Evolutionary conservation across 2,797 vertebrate genomes (phyloP).

Genomic region (Channallabes apus): DNA sequence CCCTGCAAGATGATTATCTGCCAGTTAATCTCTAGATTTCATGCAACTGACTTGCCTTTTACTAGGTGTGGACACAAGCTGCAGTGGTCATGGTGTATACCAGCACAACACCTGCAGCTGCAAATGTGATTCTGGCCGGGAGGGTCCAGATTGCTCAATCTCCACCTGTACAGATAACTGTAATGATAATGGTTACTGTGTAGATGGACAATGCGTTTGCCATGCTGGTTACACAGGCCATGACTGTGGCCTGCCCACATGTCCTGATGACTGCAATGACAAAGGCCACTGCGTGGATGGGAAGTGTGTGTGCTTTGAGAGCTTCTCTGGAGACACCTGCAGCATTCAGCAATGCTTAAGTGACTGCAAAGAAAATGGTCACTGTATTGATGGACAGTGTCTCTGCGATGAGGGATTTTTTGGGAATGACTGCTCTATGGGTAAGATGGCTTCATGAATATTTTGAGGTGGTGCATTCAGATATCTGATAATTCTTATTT

Average conservation of each 20-base stretch:
- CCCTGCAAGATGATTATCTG: background rate
- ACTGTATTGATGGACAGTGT: constrained; percentile 82
- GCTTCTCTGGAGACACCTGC: constrained; percentile 80
- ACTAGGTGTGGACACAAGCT: constrained; percentile 72
- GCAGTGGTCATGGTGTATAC: constrained; percentile 79
- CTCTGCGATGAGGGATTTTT: constrained; percentile 81
- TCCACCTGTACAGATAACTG: constrained; percentile 81
- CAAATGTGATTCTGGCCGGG: constrained; percentile 82
- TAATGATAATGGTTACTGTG: constrained; percentile 78
- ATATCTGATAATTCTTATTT: background rate
- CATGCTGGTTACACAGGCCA: constrained; percentile 73
- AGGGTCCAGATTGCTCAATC: constrained; percentile 77
- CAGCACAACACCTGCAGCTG: constrained; percentile 75
- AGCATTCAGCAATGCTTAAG: constrained; percentile 72
- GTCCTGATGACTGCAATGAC: constrained; percentile 80
- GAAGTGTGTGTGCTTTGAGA: constrained; percentile 76
- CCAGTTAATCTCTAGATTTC: background rate
- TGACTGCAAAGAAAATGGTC: constrained; percentile 80
- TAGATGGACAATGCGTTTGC: constrained; percentile 79
- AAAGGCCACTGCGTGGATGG: constrained; percentile 81
- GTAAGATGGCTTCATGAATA: constrained; percentile 59
- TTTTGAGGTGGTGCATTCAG: background rate
- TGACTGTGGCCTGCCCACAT: constrained; percentile 77
- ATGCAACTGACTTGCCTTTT: background rate
- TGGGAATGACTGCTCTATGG: constrained; percentile 78